Evolutionary conservation across 2,888 invertebrate species (phyloP).

Genomic region (Nemurella pictetii): DNA sequence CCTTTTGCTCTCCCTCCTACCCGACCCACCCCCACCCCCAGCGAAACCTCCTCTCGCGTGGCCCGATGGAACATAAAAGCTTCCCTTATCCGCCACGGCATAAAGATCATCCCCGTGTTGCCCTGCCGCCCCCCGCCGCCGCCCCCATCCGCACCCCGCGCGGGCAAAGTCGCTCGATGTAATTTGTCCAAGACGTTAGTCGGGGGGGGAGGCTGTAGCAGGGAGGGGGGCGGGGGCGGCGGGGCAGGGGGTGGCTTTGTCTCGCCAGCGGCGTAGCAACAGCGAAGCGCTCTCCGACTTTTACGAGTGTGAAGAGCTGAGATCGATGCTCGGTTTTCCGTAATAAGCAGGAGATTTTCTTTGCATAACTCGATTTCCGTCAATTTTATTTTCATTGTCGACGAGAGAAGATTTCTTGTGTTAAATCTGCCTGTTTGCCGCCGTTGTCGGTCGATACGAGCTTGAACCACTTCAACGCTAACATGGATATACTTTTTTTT

Average conservation of each 20-base stretch:
- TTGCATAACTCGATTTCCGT: too few species aligned
- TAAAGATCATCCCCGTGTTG: constrained; percentile 21
- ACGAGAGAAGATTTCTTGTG: too few species aligned
- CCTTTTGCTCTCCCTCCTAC: background rate
- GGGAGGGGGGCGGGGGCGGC: background rate
- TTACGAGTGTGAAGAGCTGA: too few species aligned
- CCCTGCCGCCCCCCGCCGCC: background rate
- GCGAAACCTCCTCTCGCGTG: background rate
- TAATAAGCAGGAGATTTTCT: too few species aligned
- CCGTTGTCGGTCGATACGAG: too few species aligned
- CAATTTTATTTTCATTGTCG: too few species aligned
- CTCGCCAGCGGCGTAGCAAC: background rate
- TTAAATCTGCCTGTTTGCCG: too few species aligned
- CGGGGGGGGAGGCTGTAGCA: background rate
- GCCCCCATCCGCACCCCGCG: background rate
- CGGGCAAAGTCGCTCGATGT: constrained; percentile 20
- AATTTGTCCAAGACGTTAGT: constrained; percentile 36
- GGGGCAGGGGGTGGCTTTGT: constrained; percentile 1
- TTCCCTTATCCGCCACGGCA: background rate
- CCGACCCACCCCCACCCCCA: background rate
- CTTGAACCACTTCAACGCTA: too few species aligned
- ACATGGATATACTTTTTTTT: too few species aligned
- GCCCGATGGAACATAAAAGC: background rate
- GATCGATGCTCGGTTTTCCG: too few species aligned
- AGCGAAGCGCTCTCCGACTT: too few species aligned